A percentile compares a stretch with the other conserved stretches of the same genome.
Evolutionary conservation across 2,888 invertebrate species (phyloP).

Genomic region (Parasteatoda lunata): DNA sequence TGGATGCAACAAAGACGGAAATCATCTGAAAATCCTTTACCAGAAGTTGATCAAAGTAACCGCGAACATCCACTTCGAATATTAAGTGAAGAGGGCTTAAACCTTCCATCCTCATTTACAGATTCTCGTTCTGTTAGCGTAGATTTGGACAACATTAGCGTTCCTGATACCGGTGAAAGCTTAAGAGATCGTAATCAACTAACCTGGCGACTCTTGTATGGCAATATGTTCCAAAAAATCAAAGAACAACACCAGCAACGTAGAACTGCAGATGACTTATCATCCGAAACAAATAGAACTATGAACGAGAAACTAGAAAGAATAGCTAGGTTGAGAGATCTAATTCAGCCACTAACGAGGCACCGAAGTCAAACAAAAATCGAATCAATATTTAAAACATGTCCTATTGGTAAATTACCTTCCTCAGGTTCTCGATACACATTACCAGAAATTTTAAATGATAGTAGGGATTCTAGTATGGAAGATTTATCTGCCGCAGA

Average conservation of each 20-base stretch:
- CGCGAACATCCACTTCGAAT: constrained; percentile 88
- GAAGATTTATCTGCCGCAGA: constrained; percentile 63
- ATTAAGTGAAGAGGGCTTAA: constrained; percentile 92
- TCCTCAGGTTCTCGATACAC: constrained; percentile 50
- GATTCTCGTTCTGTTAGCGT: constrained; percentile 76
- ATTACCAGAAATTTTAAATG: constrained; percentile 76
- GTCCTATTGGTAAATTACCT: constrained; percentile 60
- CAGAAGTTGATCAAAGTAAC: constrained; percentile 82
- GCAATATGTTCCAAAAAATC: constrained; percentile 64
- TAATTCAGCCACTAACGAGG: constrained; percentile 86
- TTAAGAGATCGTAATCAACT: constrained; percentile 43
- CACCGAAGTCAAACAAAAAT: constrained; percentile 57
- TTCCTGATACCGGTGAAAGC: constrained; percentile 57
- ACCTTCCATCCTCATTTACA: constrained; percentile 91
- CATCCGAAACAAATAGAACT: constrained; percentile 65
- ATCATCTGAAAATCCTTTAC: constrained; percentile 79
- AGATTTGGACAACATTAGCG: constrained; percentile 60
- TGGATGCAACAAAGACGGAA: constrained; percentile 32
- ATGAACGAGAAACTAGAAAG: constrained; percentile 80
- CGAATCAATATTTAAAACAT: constrained; percentile 70
- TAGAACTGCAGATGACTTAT: constrained; percentile 37
- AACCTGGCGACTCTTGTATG: constrained; percentile 62
- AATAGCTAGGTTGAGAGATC: constrained; percentile 85
- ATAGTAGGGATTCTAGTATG: constrained; percentile 72
- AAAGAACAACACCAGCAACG: constrained; percentile 57